Evolutionary conservation across 2,888 invertebrate species (phyloP), one percentile per base, ranked within the genome.

Genomic region (Lordiphosa andalusiaca): DNA sequence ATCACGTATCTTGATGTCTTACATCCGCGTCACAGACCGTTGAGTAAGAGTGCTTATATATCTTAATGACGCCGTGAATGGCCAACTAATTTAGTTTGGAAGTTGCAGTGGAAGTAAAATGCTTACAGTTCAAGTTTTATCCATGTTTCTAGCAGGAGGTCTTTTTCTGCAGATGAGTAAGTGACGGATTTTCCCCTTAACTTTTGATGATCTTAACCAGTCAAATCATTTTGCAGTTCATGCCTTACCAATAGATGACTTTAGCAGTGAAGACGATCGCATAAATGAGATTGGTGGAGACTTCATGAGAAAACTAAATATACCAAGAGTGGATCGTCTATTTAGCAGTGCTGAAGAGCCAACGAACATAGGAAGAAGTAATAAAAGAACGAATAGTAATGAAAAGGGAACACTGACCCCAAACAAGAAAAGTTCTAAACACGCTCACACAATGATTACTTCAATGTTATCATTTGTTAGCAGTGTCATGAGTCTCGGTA

Each of bases 371-470:
- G 6, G 12, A n/a, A 33, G 33, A 10, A 33, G n/a, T 6, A 13
- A 33, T 16, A 56, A 30, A 13, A 10, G 19, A 2, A 35, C 19
- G 6, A 47, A 41, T 13, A 53, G 39, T 2, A 49, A n/a, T 6
- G n/a, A 73, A 37, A 47, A 51, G 52, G 10, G 48, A 16, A 58
- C 52, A 6, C 4, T 21, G 5, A 19, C 6, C 1, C 40, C 61
- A 7, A 60, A 67, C 12, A 59, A 73, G 1, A 39, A 61, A 39
- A 80, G 81, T 25, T 77, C 77, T 3, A 80, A 80, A 12, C 83
- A 77, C 57, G 77, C 77, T n/a, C 81, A 83, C 36, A 50, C 63
- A 7, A 77, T 77, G 83, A 76, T 77, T 38, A 80, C 73, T 4
- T 83, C 77, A 0, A 80, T 77, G 83, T 40, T 77, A 1, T 59